Percentiles rank a stretch among this genome's conserved stretches.
Conservation (phyloP, 2,797 vertebrate genomes). For the Liasis olivaceus region DNA sequence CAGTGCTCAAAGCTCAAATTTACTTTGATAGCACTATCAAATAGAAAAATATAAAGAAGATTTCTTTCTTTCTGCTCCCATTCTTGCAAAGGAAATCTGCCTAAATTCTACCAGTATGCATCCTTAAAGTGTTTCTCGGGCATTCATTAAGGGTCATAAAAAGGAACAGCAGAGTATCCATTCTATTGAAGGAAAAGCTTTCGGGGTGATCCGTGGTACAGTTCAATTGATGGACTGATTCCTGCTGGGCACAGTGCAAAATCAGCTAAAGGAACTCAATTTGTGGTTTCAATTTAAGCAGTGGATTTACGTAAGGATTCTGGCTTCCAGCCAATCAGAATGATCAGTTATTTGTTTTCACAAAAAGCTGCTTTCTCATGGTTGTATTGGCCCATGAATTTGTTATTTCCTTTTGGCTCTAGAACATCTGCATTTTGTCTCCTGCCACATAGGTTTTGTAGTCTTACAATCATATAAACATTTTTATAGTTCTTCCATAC, state of each 20-base stretch:
- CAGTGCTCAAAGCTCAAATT: constrained; percentile 24
- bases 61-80: neutral
- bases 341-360: neutral
- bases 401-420: neutral
- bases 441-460: neutral
- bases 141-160: constrained; percentile 5
- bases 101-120: neutral
- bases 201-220: neutral
- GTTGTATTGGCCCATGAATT: neutral
- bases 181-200: neutral
- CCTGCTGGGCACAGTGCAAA: neutral
- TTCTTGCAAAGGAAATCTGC: neutral
- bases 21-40: constrained; percentile 29
- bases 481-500: neutral
- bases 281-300: neutral
- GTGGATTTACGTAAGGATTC: neutral
- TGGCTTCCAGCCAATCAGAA: neutral
- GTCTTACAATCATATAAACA: neutral
- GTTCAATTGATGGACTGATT: neutral
- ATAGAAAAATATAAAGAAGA: constrained; percentile 1
- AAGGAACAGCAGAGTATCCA: neutral
- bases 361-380: neutral
- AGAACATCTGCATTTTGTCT: neutral
- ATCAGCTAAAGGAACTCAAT: neutral
- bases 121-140: neutral